phyloP scores from a whole-genome alignment of 2,113 vertebrate genomes.

The Papio anubis region DNA sequence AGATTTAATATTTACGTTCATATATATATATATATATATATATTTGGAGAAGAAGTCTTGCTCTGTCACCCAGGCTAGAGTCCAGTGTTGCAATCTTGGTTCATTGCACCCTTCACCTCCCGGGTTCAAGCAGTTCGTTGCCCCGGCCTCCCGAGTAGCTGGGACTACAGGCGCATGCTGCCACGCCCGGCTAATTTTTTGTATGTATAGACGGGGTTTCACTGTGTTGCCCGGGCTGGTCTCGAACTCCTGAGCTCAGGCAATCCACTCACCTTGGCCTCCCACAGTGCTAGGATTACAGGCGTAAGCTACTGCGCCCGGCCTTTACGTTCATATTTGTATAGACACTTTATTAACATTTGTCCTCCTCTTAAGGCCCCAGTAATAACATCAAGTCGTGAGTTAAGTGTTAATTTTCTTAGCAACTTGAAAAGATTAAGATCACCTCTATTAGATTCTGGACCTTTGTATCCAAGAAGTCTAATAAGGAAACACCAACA shows the following conservation, averaged over 20 bases:
- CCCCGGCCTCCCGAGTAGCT: neutral
- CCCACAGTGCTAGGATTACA: neutral
- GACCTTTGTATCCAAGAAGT: constrained; percentile 90
- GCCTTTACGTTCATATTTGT: neutral
- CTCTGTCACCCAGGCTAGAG: neutral
- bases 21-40: neutral
- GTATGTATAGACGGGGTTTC: neutral
- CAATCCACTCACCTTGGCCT: neutral
- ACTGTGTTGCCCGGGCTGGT: neutral
- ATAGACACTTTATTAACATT: neutral
- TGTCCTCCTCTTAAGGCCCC: constrained; percentile 78
- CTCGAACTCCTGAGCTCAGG: neutral
- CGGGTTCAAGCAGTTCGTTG: neutral
- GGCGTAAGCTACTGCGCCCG: neutral
- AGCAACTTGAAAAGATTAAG: constrained; percentile 79
- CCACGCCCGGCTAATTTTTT: neutral
- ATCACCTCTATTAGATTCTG: constrained; percentile 91
- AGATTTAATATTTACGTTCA: neutral
- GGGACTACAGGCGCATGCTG: neutral
- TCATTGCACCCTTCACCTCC: neutral
- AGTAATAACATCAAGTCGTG: constrained; percentile 59
- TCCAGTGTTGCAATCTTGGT: neutral
- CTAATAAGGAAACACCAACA: constrained; percentile 83
- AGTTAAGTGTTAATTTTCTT: constrained; percentile 83
- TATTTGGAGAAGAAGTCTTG: too few relatives aligned